A percentile compares a stretch with the other conserved stretches of the same genome.
Conservation (phyloP, 1,140 invertebrate genomes). For the Drosophila novamexicana region DNA sequence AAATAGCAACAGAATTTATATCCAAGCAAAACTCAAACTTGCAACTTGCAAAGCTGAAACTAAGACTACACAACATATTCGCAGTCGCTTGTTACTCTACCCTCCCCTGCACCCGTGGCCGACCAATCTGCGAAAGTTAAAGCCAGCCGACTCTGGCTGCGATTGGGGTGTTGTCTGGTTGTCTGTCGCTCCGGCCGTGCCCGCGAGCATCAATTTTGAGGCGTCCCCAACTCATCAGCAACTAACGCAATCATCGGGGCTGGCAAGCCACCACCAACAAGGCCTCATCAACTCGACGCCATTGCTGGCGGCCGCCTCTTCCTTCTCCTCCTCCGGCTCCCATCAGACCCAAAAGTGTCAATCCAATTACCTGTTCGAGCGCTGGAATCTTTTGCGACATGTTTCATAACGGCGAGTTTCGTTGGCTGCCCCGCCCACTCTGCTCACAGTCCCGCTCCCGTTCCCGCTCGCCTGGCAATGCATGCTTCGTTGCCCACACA, state of each 20-base stretch:
- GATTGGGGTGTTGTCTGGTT: constrained; percentile 2
- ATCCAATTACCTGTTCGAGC: constrained; percentile 83
- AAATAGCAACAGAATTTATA: constrained; percentile 76
- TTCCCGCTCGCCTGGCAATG: constrained; percentile 21
- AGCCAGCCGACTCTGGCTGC: constrained; percentile 23
- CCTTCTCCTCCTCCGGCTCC: constrained; percentile 6
- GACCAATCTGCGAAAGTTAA: constrained; percentile 70
- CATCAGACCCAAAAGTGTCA: constrained; percentile 81
- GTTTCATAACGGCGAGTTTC: constrained; percentile 71
- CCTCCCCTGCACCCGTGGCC: not conserved
- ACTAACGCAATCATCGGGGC: constrained; percentile 79
- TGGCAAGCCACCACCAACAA: constrained; percentile 68
- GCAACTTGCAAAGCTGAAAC: constrained; percentile 20
- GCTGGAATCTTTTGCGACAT: constrained; percentile 82
- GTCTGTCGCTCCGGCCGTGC: constrained; percentile 26
- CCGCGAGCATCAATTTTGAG: constrained; percentile 73
- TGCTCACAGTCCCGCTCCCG: not conserved
- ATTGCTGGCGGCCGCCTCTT: constrained; percentile 26
- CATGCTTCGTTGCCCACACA: constrained; percentile 48
- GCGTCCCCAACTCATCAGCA: constrained; percentile 64
- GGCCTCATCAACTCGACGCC: constrained; percentile 75
- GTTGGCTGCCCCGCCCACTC: constrained; percentile 3
- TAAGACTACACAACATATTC: constrained; percentile 14
- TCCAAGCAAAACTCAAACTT: constrained; percentile 50
- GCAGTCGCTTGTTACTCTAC: not conserved